Conservation (phyloP, 2,113 vertebrate species). For the Plectropomus leopardus region DNA sequence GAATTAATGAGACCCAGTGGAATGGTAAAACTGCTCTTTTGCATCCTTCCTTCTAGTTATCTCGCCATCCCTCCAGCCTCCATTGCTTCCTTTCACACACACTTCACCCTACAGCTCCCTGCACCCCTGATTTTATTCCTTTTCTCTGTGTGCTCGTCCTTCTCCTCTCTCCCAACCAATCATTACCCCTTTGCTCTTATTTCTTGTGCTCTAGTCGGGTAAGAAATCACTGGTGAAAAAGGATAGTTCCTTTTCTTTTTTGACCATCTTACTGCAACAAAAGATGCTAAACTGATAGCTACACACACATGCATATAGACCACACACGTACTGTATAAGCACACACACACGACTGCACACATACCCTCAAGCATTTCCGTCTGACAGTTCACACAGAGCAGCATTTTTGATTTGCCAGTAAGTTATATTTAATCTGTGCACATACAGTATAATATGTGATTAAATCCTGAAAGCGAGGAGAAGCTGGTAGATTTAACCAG, state of each 20-base stretch:
- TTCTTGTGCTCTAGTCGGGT: neutral
- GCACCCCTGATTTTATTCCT: slow-evolving; percentile 5
- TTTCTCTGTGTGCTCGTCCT: slow-evolving; percentile 2
- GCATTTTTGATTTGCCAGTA: slow-evolving; percentile 31
- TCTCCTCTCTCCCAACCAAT: neutral
- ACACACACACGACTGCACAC: slow-evolving; percentile 3
- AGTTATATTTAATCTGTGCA: slow-evolving; percentile 43
- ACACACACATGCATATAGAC: slow-evolving; percentile 4
- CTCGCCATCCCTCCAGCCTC: slow-evolving; percentile 50
- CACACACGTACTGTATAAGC: neutral
- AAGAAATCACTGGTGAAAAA: neutral
- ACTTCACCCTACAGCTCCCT: slow-evolving; percentile 44
- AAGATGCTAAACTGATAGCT: neutral
- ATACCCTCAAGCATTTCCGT: neutral
- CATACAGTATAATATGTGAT: slow-evolving; percentile 45
- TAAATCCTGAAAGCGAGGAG: slow-evolving; percentile 43
- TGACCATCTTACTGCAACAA: neutral
- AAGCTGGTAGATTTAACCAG: slow-evolving; percentile 51
- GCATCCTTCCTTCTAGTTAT: slow-evolving; percentile 65
- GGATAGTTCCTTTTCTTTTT: neutral
- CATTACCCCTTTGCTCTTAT: slow-evolving; percentile 3
- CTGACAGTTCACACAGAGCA: slow-evolving; percentile 17
- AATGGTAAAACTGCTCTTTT: slow-evolving; percentile 58
- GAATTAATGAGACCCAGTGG: slow-evolving; percentile 76
- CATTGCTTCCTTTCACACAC: slow-evolving; percentile 48